Evolutionary conservation across 2,113 vertebrate genomes (phyloP).

Genomic region (Petrocephalus microphthalmus): DNA sequence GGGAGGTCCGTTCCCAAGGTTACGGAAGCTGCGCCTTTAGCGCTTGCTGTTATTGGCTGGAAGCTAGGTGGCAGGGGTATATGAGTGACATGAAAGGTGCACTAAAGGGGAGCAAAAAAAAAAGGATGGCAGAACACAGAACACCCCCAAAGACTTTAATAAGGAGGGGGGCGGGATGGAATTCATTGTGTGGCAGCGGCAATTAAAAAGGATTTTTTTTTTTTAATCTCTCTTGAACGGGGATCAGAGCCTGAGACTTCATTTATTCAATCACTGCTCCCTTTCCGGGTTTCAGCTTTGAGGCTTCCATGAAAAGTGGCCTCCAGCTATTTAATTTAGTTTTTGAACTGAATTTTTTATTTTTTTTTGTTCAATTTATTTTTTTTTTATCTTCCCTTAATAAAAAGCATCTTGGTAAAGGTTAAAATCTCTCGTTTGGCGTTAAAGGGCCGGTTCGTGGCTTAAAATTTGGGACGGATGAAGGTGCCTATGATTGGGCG

Average conservation of each 20-base stretch:
- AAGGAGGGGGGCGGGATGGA: neutral
- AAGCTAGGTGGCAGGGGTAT: neutral
- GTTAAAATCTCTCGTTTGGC: constrained; percentile 36
- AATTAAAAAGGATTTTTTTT: neutral
- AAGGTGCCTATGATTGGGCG: neutral
- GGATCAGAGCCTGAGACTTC: neutral
- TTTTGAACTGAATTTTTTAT: constrained; percentile 32
- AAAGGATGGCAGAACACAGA: neutral
- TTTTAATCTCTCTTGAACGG: neutral
- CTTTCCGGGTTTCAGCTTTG: neutral
- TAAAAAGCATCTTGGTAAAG: constrained; percentile 44
- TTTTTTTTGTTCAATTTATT: constrained; percentile 47
- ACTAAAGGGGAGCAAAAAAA: neutral
- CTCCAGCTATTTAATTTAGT: constrained; percentile 50
- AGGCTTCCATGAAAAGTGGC: constrained; percentile 43
- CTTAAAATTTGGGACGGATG: neutral
- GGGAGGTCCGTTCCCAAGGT: neutral
- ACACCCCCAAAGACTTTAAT: neutral
- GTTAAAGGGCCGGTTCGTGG: neutral
- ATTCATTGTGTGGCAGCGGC: neutral
- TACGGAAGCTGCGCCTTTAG: neutral
- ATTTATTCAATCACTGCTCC: constrained; percentile 1
- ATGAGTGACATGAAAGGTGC: neutral
- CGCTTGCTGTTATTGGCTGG: neutral
- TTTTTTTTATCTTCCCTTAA: constrained; percentile 39